These are phyloP conservation scores for Loxodonta africana DNA, from an alignment of 2,113 vertebrate genomes.

Conservation along the genomic window DNA sequence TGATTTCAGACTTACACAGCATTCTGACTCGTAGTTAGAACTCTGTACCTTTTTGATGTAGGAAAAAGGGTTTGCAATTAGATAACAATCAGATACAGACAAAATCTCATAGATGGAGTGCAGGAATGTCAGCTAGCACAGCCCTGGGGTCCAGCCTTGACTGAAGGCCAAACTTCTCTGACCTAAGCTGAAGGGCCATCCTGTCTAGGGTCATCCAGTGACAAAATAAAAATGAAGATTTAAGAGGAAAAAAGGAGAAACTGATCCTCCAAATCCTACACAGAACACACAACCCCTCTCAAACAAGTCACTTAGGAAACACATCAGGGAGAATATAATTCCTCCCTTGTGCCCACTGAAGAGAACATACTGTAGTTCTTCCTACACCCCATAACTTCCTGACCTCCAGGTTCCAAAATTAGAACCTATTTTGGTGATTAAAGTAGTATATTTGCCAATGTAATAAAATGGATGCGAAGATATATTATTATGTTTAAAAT, in stretches of 20 bases:
- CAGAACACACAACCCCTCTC: not conserved
- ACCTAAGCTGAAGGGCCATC: not conserved
- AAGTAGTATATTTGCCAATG: not conserved
- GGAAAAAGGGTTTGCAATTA: not conserved
- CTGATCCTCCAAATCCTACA: not conserved
- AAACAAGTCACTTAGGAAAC: not conserved
- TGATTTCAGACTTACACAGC: not conserved
- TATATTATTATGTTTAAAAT: not conserved
- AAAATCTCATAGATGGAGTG: not conserved
- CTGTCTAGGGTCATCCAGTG: not conserved
- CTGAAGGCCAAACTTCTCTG: not conserved
- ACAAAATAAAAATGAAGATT: not conserved
- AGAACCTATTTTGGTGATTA: not conserved
- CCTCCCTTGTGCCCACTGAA: not conserved
- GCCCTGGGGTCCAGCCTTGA: not conserved
- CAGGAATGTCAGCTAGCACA: not conserved
- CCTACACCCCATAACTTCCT: not conserved
- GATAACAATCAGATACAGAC: not conserved
- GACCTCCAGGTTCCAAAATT: not conserved
- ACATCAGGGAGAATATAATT: not conserved
- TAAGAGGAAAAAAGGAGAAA: not conserved
- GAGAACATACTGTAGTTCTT: not conserved
- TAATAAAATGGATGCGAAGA: not conserved
- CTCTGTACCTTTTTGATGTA: not conserved
- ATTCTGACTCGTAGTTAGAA: not conserved